Conservation (phyloP, 1,140 invertebrate species). For the Teleopsis dalmanni region DNA sequence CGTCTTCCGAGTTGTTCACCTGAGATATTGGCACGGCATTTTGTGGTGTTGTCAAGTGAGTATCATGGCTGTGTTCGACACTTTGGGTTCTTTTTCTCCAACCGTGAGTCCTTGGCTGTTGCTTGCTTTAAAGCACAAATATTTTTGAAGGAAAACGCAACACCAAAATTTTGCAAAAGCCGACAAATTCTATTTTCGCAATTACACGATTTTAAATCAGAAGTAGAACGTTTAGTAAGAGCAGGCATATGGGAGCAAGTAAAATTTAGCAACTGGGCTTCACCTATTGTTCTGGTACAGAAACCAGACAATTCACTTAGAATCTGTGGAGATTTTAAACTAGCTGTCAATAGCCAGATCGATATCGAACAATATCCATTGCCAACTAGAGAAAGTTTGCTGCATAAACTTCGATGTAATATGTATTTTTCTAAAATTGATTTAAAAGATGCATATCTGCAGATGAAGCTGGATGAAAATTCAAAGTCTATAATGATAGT, state of each 20-base stretch:
- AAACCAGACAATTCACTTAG: slow-evolving; percentile 42
- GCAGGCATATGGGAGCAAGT: slow-evolving; percentile 2
- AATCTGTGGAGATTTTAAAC: slow-evolving; percentile 45
- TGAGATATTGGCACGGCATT: too few species aligned
- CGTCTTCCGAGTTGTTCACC: too few species aligned
- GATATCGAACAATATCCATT: slow-evolving; percentile 43
- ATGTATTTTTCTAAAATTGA: not conserved
- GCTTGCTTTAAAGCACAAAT: slow-evolving; percentile 5
- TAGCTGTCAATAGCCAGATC: slow-evolving; percentile 30
- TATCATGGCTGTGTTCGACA: too few species aligned
- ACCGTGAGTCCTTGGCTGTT: too few species aligned
- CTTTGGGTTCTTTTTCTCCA: too few species aligned
- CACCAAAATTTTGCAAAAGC: slow-evolving; percentile 10
- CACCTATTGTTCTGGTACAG: slow-evolving; percentile 44
- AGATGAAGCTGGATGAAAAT: too few species aligned
- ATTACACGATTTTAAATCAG: slow-evolving; percentile 6
- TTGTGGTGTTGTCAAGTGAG: too few species aligned
- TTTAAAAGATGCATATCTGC: not conserved
- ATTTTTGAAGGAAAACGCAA: slow-evolving; percentile 1
- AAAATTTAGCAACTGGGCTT: slow-evolving; percentile 32
- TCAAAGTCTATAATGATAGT: slow-evolving; percentile 17
- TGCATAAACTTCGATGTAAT: slow-evolving; percentile 7
- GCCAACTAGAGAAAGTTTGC: slow-evolving; percentile 44
- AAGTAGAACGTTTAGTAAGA: slow-evolving; percentile 2
- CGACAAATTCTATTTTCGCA: slow-evolving; percentile 8